These are phyloP conservation scores for Chelonoidis abingdonii DNA, from an alignment of 2,113 vertebrate genomes.

Conservation along the genomic window DNA sequence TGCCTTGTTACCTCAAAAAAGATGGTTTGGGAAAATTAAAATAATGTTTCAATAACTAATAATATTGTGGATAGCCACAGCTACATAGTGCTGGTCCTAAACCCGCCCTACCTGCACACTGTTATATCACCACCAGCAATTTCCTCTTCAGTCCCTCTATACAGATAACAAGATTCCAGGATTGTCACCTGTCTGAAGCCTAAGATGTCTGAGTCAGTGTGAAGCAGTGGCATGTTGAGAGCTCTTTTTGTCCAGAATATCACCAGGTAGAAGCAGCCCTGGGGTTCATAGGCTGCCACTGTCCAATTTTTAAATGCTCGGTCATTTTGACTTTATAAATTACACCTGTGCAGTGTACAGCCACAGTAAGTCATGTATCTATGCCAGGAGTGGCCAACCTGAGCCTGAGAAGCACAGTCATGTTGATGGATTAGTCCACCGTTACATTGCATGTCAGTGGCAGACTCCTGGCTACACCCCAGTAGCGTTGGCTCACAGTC, in stretches of 20 bases:
- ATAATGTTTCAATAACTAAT: not conserved
- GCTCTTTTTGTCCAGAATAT: too few species aligned
- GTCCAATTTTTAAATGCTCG: too few species aligned
- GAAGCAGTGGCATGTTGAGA: too few species aligned
- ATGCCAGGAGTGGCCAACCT: too few species aligned
- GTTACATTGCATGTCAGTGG: not conserved
- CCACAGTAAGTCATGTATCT: too few species aligned
- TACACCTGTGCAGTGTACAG: too few species aligned
- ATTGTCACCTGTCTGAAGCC: too few species aligned
- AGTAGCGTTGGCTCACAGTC: not conserved
- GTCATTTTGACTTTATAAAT: too few species aligned
- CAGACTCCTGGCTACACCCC: not conserved
- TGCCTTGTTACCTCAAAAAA: not conserved
- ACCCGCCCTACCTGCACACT: not conserved
- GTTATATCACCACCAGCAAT: not conserved
- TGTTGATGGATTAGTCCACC: not conserved
- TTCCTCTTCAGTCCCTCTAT: not conserved
- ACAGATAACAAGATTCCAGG: too few species aligned
- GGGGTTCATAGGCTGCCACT: too few species aligned
- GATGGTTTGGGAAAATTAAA: not conserved
- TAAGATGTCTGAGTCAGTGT: too few species aligned
- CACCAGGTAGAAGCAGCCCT: too few species aligned
- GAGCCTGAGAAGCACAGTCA: not conserved
- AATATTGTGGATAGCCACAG: not conserved
- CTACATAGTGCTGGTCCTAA: not conserved